Evolutionary conservation across 2,888 invertebrate genomes (phyloP).

Genomic region (Clostera curtula): DNA sequence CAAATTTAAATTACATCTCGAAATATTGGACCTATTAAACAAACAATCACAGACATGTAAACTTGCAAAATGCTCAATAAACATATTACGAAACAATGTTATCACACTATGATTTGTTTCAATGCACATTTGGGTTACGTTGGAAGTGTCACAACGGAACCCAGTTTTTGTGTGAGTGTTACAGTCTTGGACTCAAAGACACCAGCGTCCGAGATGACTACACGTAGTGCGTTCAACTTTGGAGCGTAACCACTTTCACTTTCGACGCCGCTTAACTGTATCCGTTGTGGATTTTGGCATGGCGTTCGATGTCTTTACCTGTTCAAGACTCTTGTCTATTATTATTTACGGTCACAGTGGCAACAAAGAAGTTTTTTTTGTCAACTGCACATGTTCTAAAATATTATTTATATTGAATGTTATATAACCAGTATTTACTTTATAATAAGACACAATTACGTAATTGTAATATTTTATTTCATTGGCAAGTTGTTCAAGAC

Average conservation of each 20-base stretch:
- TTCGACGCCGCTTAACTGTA: conserved; percentile 31
- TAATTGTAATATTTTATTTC: conserved; percentile 20
- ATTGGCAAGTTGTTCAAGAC: conserved; percentile 40
- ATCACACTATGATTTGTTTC: conserved; percentile 26
- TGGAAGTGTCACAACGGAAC: conserved; percentile 31
- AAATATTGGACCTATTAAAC: not conserved
- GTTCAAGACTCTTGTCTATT: not conserved
- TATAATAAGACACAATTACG: no score
- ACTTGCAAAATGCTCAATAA: conserved; percentile 13
- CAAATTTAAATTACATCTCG: not conserved
- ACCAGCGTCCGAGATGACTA: conserved; percentile 23
- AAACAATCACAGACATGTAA: conserved; percentile 4
- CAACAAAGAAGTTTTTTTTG: no score
- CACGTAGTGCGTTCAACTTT: conserved; percentile 43
- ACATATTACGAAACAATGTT: conserved; percentile 17
- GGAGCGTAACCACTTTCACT: conserved; percentile 50
- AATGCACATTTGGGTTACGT: conserved; percentile 35
- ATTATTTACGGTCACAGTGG: no score
- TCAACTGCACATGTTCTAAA: no score
- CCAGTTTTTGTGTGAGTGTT: conserved; percentile 28
- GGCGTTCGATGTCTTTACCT: not conserved
- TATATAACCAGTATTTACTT: not conserved
- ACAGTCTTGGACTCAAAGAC: conserved; percentile 29
- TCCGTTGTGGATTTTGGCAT: conserved; percentile 11
- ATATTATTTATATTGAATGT: no score